A percentile compares a stretch with the other conserved stretches of the same genome.
These are phyloP conservation scores for Lepilemur ruficaudatus DNA, from an alignment of 2,797 vertebrate genomes.

Conservation along the genomic window DNA sequence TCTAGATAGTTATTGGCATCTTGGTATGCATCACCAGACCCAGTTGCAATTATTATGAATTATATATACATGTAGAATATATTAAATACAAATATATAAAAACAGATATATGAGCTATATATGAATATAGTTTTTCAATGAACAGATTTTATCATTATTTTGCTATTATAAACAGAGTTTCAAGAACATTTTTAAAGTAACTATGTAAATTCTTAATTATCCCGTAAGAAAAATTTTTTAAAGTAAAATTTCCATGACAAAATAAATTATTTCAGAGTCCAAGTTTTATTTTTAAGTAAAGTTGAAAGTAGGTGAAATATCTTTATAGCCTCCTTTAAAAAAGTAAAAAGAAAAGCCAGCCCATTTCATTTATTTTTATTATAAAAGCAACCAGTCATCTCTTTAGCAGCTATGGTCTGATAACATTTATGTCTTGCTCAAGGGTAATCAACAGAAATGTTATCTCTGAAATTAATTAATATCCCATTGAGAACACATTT, in stretches of 20 bases:
- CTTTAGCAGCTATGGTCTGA: slow-evolving; percentile 60
- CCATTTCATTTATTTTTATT: slow-evolving; percentile 36
- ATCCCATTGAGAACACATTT: slow-evolving; percentile 81
- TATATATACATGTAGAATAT: background rate
- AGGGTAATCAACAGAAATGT: slow-evolving; percentile 77
- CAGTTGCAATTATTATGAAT: background rate
- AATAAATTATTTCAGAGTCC: background rate
- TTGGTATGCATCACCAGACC: background rate
- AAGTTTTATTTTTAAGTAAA: slow-evolving; percentile 30
- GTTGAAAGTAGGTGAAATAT: background rate
- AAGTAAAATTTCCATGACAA: background rate
- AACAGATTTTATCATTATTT: background rate
- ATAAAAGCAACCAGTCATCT: slow-evolving; percentile 59
- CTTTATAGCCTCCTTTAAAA: background rate
- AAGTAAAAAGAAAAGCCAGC: slow-evolving; percentile 37
- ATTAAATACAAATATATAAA: background rate
- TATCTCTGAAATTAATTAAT: slow-evolving; percentile 81
- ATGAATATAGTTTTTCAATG: background rate
- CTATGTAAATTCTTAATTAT: background rate
- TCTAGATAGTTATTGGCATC: background rate
- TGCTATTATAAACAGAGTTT: background rate
- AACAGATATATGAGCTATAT: background rate
- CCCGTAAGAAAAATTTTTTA: background rate
- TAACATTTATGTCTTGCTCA: slow-evolving; percentile 78
- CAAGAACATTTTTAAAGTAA: background rate